Conservation (phyloP, 2,888 invertebrate species). For the Tridacna crocea region DNA sequence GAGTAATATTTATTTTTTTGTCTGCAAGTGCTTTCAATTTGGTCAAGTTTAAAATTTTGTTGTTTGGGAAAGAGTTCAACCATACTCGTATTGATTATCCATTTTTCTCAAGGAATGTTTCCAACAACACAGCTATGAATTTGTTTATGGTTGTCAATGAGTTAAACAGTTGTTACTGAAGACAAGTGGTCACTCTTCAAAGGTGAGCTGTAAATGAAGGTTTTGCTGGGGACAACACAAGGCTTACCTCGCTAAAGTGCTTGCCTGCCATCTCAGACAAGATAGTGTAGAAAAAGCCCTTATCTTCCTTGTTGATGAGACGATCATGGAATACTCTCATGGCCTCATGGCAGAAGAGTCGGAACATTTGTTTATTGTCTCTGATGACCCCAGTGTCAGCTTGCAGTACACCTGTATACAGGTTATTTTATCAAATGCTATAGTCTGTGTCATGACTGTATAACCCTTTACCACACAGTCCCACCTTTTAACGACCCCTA, state of each 20-base stretch:
- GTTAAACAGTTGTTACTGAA: too few species aligned
- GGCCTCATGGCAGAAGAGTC: constrained; percentile 84
- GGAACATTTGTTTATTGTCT: constrained; percentile 82
- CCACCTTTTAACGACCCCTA: neutral
- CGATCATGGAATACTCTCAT: constrained; percentile 84
- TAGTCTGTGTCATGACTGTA: neutral
- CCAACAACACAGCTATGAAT: too few species aligned
- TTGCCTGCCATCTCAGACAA: constrained; percentile 83
- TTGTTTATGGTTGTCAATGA: too few species aligned
- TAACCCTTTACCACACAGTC: neutral
- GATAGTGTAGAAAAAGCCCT: constrained; percentile 82
- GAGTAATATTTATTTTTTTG: too few species aligned
- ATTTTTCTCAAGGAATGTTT: too few species aligned
- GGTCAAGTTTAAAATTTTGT: too few species aligned
- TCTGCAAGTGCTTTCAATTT: too few species aligned
- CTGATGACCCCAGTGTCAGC: constrained; percentile 87
- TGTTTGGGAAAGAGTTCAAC: too few species aligned
- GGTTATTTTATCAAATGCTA: neutral
- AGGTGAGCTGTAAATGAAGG: too few species aligned
- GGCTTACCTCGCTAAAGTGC: constrained; percentile 83
- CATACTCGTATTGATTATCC: too few species aligned
- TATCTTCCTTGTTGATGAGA: constrained; percentile 84
- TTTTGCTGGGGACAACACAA: neutral
- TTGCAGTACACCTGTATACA: constrained; percentile 88
- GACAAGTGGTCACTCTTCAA: too few species aligned